Evolutionary conservation across 2,888 invertebrate genomes (phyloP).

Genomic region (Zootermopsis nevadensis): DNA sequence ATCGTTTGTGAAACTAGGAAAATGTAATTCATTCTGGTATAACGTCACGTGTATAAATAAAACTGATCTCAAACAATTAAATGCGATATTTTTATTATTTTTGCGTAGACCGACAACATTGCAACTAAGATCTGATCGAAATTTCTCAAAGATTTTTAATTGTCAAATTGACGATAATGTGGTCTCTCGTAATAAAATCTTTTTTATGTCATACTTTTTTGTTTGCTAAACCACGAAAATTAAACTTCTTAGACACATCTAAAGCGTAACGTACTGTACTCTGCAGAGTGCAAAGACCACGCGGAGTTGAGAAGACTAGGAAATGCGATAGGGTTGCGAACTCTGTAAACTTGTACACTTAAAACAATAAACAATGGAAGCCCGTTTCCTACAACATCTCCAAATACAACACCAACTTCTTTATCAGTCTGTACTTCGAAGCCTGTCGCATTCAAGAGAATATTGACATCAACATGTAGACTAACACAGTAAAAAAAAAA

Average conservation of each 20-base stretch:
- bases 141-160: no score
- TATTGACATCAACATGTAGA: background rate
- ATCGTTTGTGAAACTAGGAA: no score
- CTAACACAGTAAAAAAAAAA: background rate
- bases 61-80: no score
- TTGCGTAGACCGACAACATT: no score
- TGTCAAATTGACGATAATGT: no score
- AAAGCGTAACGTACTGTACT: background rate
- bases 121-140: no score
- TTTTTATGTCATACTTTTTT: background rate
- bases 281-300: background rate
- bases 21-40: no score
- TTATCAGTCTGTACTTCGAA: slow-evolving; percentile 15
- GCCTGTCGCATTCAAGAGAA: background rate
- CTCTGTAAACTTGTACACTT: slow-evolving; percentile 6
- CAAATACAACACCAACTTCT: background rate
- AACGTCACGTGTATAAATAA: no score
- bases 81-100: no score
- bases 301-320: background rate
- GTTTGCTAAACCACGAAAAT: background rate
- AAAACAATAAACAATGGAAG: slow-evolving; percentile 17
- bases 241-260: background rate
- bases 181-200: no score
- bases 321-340: background rate
- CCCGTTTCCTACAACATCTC: background rate